Percentiles rank a stretch among this genome's conserved stretches.
Conservation (phyloP, 2,113 vertebrate genomes). For the Fukomys damarensis region DNA sequence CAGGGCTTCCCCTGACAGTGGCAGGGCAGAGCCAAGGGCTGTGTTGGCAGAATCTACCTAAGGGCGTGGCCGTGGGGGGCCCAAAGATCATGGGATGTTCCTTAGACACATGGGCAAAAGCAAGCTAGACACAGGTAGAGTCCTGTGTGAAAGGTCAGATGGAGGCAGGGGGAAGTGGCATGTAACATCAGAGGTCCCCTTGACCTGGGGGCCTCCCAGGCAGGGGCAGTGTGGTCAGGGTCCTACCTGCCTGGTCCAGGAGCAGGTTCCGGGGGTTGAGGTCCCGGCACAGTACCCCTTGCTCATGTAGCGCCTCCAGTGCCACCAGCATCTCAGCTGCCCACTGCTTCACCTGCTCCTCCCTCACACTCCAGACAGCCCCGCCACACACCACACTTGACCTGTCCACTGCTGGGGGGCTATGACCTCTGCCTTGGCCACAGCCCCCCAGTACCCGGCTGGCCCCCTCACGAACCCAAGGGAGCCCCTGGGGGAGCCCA, state of each 20-base stretch:
- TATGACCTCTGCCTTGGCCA: conserved; percentile 34
- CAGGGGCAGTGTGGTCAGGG: neutral
- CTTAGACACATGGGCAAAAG: neutral
- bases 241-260: conserved; percentile 92
- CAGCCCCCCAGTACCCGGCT: conserved; percentile 65
- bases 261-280: conserved; percentile 98
- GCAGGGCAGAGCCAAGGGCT: neutral
- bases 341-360: conserved; percentile 93
- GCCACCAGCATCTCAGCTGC: conserved; percentile 95
- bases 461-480: conserved; percentile 65
- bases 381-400: neutral
- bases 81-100: neutral
- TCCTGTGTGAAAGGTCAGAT: neutral
- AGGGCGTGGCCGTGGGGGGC: neutral
- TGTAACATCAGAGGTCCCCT: neutral
- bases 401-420: neutral
- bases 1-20: neutral
- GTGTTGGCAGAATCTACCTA: neutral
- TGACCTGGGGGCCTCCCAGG: neutral
- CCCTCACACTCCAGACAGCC: conserved; percentile 88
- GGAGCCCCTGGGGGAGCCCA: neutral
- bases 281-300: conserved; percentile 96
- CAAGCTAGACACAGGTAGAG: neutral
- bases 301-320: conserved; percentile 95
- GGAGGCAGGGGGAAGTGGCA: neutral